Percentiles rank a stretch among this genome's conserved stretches.
Conservation (phyloP, 2,888 invertebrate species). For the Pomacea canaliculata region DNA sequence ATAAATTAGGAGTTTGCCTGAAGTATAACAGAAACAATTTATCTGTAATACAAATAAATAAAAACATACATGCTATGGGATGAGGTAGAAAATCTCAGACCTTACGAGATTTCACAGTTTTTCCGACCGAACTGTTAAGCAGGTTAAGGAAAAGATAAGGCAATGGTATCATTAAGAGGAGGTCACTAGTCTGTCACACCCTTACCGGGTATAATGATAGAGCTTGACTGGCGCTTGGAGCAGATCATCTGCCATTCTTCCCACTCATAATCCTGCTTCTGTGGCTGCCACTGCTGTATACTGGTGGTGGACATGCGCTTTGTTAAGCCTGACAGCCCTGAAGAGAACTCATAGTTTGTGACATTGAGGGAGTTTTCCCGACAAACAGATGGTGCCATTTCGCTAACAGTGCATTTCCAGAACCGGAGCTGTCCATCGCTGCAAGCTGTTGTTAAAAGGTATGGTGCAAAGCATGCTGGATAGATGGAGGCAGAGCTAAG, state of each 20-base stretch:
- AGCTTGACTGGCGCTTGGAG: conserved; percentile 73
- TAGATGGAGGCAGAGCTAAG: conserved; percentile 97
- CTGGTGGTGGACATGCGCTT: conserved; percentile 23
- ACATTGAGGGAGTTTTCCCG: conserved; percentile 31
- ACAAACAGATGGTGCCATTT: conserved; percentile 9
- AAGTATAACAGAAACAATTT: too few relatives aligned
- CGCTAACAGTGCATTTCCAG: conserved; percentile 63
- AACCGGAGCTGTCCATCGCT: conserved; percentile 80
- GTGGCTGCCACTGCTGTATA: conserved; percentile 22
- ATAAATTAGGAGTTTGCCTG: too few relatives aligned
- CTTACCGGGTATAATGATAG: conserved; percentile 81
- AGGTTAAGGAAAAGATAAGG: too few relatives aligned
- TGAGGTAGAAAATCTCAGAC: too few relatives aligned
- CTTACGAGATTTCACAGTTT: too few relatives aligned
- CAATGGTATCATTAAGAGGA: too few relatives aligned
- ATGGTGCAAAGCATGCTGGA: conserved; percentile 98
- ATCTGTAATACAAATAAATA: too few relatives aligned
- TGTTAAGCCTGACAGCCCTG: conserved; percentile 40
- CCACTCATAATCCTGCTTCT: conserved; percentile 78
- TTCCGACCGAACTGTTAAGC: too few relatives aligned
- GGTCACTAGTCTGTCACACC: background rate
- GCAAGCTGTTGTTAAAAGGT: conserved; percentile 94
- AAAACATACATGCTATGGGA: too few relatives aligned
- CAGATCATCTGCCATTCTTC: conserved; percentile 89
- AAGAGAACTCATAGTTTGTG: conserved; percentile 43